Percentiles rank a stretch among this genome's conserved stretches.
Conservation (phyloP, 2,888 invertebrate genomes). For the Melanchra persicariae region DNA sequence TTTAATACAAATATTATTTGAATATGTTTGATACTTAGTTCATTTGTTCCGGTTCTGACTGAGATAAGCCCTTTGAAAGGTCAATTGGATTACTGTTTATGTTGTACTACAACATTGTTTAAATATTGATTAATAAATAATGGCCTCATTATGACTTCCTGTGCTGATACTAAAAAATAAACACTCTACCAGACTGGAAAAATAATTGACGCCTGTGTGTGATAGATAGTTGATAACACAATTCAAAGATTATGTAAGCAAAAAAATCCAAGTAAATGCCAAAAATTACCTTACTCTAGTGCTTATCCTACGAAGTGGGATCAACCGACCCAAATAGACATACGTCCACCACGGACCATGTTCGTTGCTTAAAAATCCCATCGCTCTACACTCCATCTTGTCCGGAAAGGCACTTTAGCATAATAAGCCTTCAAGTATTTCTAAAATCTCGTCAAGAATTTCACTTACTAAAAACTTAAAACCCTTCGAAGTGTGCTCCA, state of each 20-base stretch:
- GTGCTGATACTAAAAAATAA: slow-evolving; percentile 42
- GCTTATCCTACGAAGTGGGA: not conserved
- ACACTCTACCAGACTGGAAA: slow-evolving; percentile 13
- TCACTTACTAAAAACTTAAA: slow-evolving; percentile 33
- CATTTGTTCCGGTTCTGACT: slow-evolving; percentile 61
- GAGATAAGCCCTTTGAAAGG: slow-evolving; percentile 61
- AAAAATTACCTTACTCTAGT: too few species aligned
- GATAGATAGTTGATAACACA: not conserved
- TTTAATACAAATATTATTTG: slow-evolving; percentile 58
- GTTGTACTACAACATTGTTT: slow-evolving; percentile 53
- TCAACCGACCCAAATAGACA: not conserved
- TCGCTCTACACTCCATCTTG: not conserved
- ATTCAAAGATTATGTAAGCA: too few species aligned
- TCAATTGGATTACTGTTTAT: slow-evolving; percentile 55
- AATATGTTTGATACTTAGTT: slow-evolving; percentile 49
- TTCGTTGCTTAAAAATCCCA: slow-evolving; percentile 5
- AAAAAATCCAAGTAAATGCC: not conserved
- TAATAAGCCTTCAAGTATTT: slow-evolving; percentile 19
- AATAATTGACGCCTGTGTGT: slow-evolving; percentile 1
- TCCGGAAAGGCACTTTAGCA: slow-evolving; percentile 21
- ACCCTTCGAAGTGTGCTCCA: slow-evolving; percentile 39
- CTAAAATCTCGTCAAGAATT: slow-evolving; percentile 32
- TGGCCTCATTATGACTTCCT: slow-evolving; percentile 54
- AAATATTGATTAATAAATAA: slow-evolving; percentile 52
- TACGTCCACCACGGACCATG: not conserved